Percentiles rank a stretch among this genome's conserved stretches.
Conservation (phyloP, 2,797 vertebrate genomes). For the Pseudotriccus pelzelni region DNA sequence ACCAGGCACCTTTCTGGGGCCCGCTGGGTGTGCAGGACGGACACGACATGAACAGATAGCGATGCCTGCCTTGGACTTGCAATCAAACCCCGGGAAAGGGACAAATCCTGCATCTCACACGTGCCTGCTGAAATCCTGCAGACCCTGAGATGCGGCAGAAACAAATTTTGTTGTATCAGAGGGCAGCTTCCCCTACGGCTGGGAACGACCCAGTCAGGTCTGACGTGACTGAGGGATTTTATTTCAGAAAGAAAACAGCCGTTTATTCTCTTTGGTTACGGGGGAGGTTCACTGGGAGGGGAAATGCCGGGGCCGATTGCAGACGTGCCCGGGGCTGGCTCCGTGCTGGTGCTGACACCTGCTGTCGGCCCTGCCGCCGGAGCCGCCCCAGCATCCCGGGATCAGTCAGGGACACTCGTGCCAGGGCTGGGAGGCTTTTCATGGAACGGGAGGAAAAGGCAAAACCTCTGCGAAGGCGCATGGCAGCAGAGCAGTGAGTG, state of each 20-base stretch:
- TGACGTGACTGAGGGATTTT: rapidly evolving
- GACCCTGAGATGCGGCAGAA: rapidly evolving
- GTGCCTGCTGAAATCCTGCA: not conserved
- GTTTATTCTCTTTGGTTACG: rapidly evolving
- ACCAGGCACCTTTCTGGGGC: not conserved
- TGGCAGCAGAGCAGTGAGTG: not conserved
- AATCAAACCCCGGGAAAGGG: not conserved
- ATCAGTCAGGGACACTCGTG: rapidly evolving
- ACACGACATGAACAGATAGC: rapidly evolving
- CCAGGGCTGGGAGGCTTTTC: not conserved
- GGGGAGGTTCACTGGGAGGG: rapidly evolving
- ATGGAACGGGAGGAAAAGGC: not conserved
- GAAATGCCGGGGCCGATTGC: not conserved
- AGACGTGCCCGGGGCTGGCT: rapidly evolving
- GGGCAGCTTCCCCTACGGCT: not conserved
- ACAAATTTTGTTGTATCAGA: rapidly evolving
- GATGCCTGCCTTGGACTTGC: not conserved
- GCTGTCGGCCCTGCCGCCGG: not conserved
- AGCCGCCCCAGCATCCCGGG: not conserved
- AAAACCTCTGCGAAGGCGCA: not conserved
- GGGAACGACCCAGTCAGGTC: not conserved
- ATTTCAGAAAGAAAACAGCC: not conserved
- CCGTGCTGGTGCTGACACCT: not conserved
- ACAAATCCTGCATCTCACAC: rapidly evolving
- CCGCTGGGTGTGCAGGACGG: rapidly evolving